A percentile compares a stretch with the other conserved stretches of the same genome.
These are phyloP conservation scores for Cuniculus paca DNA, from an alignment of 2,797 vertebrate genomes.

Conservation along the genomic window DNA sequence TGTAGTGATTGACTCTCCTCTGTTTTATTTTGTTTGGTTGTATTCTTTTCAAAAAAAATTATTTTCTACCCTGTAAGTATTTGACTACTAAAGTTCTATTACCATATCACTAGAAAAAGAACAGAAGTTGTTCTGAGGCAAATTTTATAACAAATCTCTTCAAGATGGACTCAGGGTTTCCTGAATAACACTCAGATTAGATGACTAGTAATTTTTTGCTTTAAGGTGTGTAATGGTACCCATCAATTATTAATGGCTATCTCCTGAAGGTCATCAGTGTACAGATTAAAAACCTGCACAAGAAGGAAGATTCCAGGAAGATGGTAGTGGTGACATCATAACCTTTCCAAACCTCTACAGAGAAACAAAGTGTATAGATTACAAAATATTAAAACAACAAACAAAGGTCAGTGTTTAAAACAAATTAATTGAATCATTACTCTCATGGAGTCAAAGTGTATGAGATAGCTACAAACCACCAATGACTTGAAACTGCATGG, in stretches of 20 bases:
- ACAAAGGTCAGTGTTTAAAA: neutral
- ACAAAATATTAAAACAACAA: neutral
- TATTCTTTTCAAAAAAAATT: too few species aligned
- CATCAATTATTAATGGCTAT: neutral
- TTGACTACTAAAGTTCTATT: neutral
- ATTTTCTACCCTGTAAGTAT: constrained; percentile 28
- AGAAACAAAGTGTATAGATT: neutral
- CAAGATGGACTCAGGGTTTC: neutral
- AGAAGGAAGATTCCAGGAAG: neutral
- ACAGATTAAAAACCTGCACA: neutral
- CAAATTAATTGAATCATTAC: neutral
- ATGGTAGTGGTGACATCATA: neutral
- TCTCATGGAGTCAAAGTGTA: neutral
- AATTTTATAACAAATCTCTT: constrained; percentile 46
- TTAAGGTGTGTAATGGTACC: neutral
- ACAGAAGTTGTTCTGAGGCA: neutral
- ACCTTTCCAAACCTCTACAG: neutral
- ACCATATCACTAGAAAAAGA: neutral
- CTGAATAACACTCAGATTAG: neutral
- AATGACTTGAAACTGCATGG: neutral
- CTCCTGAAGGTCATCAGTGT: neutral
- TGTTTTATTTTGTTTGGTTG: too few species aligned
- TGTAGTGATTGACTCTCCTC: too few species aligned
- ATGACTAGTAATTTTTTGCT: too few species aligned
- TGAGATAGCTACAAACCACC: neutral